Evolutionary conservation across 2,888 invertebrate species (phyloP).

Genomic region (Lasioglossum oenotherae): DNA sequence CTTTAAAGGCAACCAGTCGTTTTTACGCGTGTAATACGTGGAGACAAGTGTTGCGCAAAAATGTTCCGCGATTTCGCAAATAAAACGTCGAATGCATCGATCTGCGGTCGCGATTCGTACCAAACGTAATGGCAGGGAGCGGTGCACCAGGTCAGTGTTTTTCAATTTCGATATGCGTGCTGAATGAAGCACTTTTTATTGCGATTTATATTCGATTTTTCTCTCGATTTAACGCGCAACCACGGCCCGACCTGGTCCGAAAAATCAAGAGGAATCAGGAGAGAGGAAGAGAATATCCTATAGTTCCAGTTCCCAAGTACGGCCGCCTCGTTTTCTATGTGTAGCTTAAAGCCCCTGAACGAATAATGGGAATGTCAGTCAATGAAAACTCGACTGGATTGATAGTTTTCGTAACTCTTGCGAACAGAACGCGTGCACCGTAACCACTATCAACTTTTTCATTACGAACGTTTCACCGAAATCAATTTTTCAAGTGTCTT

Average conservation of each 20-base stretch:
- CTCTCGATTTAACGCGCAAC: slow-evolving; percentile 39
- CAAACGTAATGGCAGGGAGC: not conserved
- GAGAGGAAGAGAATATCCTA: slow-evolving; percentile 17
- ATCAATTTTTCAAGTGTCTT: slow-evolving; percentile 5
- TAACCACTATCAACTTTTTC: not conserved
- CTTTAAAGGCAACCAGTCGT: not conserved
- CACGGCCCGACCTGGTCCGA: not conserved
- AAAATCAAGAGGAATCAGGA: not conserved
- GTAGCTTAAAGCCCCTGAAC: slow-evolving; percentile 6
- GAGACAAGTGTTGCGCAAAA: not conserved
- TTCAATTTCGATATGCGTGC: slow-evolving; percentile 49
- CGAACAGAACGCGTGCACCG: not conserved
- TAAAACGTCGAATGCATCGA: slow-evolving; percentile 16
- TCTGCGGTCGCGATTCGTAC: not conserved
- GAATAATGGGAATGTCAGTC: slow-evolving; percentile 15
- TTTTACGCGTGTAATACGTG: not conserved
- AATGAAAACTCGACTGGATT: not conserved
- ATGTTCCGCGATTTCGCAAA: slow-evolving; percentile 1
- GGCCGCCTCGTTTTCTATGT: not conserved
- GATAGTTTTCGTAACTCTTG: not conserved
- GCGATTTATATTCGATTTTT: slow-evolving; percentile 45
- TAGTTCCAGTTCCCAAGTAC: slow-evolving; percentile 24
- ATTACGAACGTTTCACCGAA: not conserved
- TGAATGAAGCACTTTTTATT: slow-evolving; percentile 46
- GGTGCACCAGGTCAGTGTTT: slow-evolving; percentile 11